Evolutionary conservation across 2,797 vertebrate genomes (phyloP), one percentile per base, ranked within the genome.

Genomic region (Anguilla obscura): DNA sequence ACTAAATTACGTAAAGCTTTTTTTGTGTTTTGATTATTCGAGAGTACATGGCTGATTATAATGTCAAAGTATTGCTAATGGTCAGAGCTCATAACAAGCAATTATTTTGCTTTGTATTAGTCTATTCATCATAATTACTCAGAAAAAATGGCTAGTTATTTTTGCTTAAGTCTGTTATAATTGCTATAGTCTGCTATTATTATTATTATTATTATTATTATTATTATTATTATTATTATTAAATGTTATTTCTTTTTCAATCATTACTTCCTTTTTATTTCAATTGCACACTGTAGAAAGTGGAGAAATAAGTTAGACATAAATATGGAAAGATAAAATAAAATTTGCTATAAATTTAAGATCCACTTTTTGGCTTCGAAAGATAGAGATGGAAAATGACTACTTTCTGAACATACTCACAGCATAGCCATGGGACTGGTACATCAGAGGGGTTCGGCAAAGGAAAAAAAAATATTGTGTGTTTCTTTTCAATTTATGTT

Each of bases 51-150:
- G 69, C 63, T 69, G 69, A 71, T 71, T 71, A 71, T 71, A 71
- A 71, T 71, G 69, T 30, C 69, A 33, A 10, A 76, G 87, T 85
- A 79, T 89, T 88, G 85, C 33, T 85, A 84, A 84, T 24, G 30
- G 50, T 27, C 50, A 66, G 14, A 76, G 27, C 69, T 76, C 33
- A 33, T 76, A 76, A 40, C 14, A 18, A 76, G 10, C 12, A 36
- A 76, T 40, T 76, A 18, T 40, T 40, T 76, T 30, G 56, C 54
- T 86, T 80, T 87, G 7, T 89, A 89, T 89, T 33, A 9, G 6
- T 74, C 0, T 3, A 12, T 86, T 14, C 80, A 1, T 4, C 85
- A 71, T 52, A 40, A 18, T 74, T 1, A 84, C 6, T 8, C 21
- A 86, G 8, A n/a, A 69, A 7, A 27, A 27, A n/a, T 24, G 27